Conservation (phyloP, 1,140 invertebrate genomes). For the Spodoptera frugiperda region DNA sequence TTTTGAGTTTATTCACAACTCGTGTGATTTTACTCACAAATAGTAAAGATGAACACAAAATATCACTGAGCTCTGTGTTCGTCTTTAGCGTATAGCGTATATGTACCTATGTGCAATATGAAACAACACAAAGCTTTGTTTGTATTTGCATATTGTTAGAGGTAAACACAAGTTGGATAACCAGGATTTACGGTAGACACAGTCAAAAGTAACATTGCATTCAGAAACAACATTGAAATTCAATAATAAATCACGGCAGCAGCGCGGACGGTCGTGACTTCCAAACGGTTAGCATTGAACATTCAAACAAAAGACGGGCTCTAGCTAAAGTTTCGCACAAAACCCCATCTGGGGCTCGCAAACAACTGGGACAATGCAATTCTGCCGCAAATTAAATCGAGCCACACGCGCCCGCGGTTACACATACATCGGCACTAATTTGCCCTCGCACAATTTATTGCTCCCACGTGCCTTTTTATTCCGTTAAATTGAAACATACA, state of each 20-base stretch:
- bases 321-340: slow-evolving; percentile 58
- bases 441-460: slow-evolving; percentile 63
- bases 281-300: slow-evolving; percentile 52
- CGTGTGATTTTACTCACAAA: too few species aligned
- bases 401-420: slow-evolving; percentile 57
- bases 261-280: slow-evolving; percentile 46
- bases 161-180: background rate
- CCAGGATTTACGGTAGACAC: slow-evolving; percentile 19
- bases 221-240: slow-evolving; percentile 52
- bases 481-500: slow-evolving; percentile 54
- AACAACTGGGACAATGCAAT: slow-evolving; percentile 66
- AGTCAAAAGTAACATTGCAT: slow-evolving; percentile 37
- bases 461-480: slow-evolving; percentile 58
- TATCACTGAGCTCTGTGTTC: too few species aligned
- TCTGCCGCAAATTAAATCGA: slow-evolving; percentile 69
- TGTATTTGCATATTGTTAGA: slow-evolving; percentile 3
- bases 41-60: too few species aligned
- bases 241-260: slow-evolving; percentile 58
- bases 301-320: slow-evolving; percentile 61
- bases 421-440: slow-evolving; percentile 66
- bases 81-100: background rate
- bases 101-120: background rate
- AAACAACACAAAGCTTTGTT: background rate
- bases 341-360: slow-evolving; percentile 58
- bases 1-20: too few species aligned